Conservation (phyloP, 2,888 invertebrate genomes). For the Scaptomyza parva region DNA sequence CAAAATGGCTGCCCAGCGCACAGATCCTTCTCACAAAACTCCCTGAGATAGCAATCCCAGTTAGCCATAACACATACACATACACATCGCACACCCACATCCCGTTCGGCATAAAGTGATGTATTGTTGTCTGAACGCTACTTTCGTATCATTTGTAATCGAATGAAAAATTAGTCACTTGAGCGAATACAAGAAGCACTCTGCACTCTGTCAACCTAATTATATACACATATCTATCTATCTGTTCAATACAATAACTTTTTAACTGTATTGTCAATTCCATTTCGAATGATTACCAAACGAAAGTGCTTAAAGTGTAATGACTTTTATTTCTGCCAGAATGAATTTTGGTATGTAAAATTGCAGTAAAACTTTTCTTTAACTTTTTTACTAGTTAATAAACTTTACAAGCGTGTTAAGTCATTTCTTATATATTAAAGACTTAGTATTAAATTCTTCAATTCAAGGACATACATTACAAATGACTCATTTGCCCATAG, state of each 20-base stretch:
- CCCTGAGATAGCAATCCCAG: not conserved
- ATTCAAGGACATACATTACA: too few species aligned
- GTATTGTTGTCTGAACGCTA: conserved; percentile 41
- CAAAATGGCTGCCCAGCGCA: conserved; percentile 50
- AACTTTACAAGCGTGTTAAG: too few species aligned
- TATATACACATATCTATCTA: conserved; percentile 11
- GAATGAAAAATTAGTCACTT: conserved; percentile 39
- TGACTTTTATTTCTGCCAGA: not conserved
- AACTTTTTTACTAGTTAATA: too few species aligned
- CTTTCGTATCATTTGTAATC: conserved; percentile 38
- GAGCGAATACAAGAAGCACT: conserved; percentile 25
- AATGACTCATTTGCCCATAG: too few species aligned
- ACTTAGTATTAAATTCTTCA: too few species aligned
- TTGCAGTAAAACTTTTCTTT: too few species aligned
- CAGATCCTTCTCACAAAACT: not conserved
- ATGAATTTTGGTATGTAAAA: too few species aligned
- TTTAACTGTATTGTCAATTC: not conserved
- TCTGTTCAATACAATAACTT: conserved; percentile 5
- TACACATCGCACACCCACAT: not conserved
- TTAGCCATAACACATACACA: not conserved
- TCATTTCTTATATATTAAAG: not conserved
- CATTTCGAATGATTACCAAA: not conserved
- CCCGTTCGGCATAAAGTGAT: conserved; percentile 27
- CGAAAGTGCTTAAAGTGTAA: not conserved
- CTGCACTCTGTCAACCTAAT: conserved; percentile 29